Conservation (phyloP, 2,888 invertebrate genomes). For the Cabera pusaria region DNA sequence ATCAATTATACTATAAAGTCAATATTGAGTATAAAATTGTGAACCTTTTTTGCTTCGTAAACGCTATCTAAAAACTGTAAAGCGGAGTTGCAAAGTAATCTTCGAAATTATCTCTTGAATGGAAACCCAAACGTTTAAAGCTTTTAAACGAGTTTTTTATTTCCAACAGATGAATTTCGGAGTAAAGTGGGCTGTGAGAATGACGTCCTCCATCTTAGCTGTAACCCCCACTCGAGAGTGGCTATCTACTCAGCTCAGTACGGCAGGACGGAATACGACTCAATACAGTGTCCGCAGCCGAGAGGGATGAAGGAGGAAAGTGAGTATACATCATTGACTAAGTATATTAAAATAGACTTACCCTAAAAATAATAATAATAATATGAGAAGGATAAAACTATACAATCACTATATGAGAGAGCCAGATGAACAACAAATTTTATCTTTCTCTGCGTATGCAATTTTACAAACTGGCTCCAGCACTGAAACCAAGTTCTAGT, state of each 20-base stretch:
- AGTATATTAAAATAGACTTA: too few relatives aligned
- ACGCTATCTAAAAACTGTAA: background rate
- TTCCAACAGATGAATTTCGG: conserved; percentile 92
- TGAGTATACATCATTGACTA: conserved; percentile 86
- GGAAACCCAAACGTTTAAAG: background rate
- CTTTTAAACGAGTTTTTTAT: conserved; percentile 2
- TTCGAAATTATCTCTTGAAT: conserved; percentile 1
- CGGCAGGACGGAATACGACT: conserved; percentile 94
- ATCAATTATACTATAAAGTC: too few relatives aligned
- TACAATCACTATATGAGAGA: too few relatives aligned
- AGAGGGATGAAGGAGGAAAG: conserved; percentile 94
- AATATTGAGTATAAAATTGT: too few relatives aligned
- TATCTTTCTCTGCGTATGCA: too few relatives aligned
- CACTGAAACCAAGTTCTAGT: too few relatives aligned
- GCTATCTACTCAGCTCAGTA: conserved; percentile 97
- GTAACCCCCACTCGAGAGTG: conserved; percentile 93
- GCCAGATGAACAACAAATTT: too few relatives aligned
- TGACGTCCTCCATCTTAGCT: conserved; percentile 93
- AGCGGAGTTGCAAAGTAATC: background rate
- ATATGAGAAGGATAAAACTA: too few relatives aligned
- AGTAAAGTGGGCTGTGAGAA: conserved; percentile 97
- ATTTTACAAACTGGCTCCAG: too few relatives aligned
- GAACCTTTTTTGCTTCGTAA: too few relatives aligned
- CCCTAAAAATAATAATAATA: too few relatives aligned
- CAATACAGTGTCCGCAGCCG: conserved; percentile 93